Evolutionary conservation across 1,140 invertebrate genomes (phyloP).

Genomic region (Brachionus calyciflorus): DNA sequence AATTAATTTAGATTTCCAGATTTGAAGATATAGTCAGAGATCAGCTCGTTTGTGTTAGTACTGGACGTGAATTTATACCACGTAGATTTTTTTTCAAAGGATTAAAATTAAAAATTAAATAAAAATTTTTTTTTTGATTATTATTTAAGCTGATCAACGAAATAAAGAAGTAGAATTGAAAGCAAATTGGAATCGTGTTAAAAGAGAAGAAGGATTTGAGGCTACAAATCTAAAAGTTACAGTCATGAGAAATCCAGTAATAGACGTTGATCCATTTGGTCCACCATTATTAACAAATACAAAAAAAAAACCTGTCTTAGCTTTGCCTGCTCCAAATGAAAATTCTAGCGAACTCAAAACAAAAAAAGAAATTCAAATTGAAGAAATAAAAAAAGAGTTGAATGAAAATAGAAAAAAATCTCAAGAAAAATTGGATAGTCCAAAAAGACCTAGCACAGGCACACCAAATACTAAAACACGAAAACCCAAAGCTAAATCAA

Average conservation of each 20-base stretch:
- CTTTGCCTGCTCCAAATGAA: background rate
- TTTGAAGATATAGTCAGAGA: conserved; percentile 55
- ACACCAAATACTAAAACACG: background rate
- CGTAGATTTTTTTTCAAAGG: conserved; percentile 41
- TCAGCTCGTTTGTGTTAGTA: conserved; percentile 55
- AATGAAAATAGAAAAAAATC: background rate
- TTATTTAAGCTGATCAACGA: conserved; percentile 27
- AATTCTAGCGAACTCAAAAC: background rate
- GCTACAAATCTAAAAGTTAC: conserved; percentile 55
- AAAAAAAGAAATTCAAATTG: background rate
- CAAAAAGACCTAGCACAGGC: background rate
- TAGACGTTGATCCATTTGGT: conserved; percentile 41
- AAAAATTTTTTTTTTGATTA: background rate
- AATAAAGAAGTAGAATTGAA: conserved; percentile 54
- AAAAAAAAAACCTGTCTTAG: background rate
- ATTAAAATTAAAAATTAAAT: background rate
- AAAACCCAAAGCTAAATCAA: conserved; percentile 35
- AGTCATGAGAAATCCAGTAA: background rate
- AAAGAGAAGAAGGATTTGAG: conserved; percentile 54
- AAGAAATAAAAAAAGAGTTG: background rate
- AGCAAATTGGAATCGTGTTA: conserved; percentile 58
- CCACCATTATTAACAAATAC: conserved; percentile 1
- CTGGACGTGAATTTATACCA: conserved; percentile 52
- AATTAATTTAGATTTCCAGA: conserved; percentile 51
- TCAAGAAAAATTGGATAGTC: background rate